A percentile compares a stretch with the other conserved stretches of the same genome.
Conservation (phyloP, 2,888 invertebrate genomes). For the Watsonalla cultraria region DNA sequence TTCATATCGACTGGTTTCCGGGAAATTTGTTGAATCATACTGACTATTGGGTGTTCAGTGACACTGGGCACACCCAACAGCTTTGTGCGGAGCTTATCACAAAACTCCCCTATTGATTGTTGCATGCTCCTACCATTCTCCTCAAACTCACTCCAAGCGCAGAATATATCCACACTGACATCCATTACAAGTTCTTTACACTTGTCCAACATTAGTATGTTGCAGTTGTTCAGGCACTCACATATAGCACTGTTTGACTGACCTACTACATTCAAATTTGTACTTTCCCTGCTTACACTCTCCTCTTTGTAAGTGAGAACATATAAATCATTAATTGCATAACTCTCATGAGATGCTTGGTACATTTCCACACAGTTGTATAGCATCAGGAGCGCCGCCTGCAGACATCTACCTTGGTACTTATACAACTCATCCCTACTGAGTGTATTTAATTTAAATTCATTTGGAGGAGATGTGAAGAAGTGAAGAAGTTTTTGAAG, state of each 20-base stretch:
- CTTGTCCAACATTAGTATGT: constrained; percentile 44
- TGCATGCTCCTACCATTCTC: constrained; percentile 56
- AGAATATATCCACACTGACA: constrained; percentile 63
- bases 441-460: constrained; percentile 37
- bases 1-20: constrained; percentile 49
- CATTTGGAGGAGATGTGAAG: constrained; percentile 53
- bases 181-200: constrained; percentile 57
- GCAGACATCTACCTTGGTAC: constrained; percentile 47
- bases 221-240: constrained; percentile 45
- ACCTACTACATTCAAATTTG: constrained; percentile 32
- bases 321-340: constrained; percentile 39
- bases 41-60: constrained; percentile 48
- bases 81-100: constrained; percentile 42
- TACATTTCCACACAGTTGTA: constrained; percentile 41
- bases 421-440: constrained; percentile 46
- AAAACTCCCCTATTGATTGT: constrained; percentile 54
- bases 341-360: constrained; percentile 30
- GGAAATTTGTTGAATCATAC: constrained; percentile 56
- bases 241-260: constrained; percentile 32
- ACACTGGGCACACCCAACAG: constrained; percentile 30
- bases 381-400: constrained; percentile 35
- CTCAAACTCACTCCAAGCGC: constrained; percentile 69
- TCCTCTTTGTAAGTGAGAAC: constrained; percentile 40
- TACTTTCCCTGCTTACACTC: constrained; percentile 22
- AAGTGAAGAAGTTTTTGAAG: constrained; percentile 51